Conservation (phyloP, 2,888 invertebrate species). For the Phaedon cochleariae region DNA sequence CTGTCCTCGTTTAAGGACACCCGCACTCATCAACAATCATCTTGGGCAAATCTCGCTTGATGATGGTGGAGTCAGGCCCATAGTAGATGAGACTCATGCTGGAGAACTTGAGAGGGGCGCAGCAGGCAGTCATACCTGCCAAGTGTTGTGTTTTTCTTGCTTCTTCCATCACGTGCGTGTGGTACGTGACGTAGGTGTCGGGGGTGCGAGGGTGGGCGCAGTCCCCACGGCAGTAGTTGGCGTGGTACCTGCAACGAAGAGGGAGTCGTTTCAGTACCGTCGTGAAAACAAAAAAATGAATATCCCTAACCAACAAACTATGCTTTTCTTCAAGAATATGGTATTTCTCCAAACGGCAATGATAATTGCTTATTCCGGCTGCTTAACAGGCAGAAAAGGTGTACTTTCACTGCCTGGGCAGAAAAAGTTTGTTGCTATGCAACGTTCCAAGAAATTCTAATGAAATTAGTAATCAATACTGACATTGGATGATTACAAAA, state of each 20-base stretch:
- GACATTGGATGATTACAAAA: too few relatives aligned
- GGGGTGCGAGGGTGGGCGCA: constrained; percentile 83
- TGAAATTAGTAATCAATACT: too few relatives aligned
- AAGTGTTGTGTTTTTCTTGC: constrained; percentile 79
- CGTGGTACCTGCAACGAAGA: constrained; percentile 77
- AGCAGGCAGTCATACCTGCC: constrained; percentile 88
- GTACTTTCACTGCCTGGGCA: too few relatives aligned
- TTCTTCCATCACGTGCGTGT: constrained; percentile 91
- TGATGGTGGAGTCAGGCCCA: constrained; percentile 88
- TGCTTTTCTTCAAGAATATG: too few relatives aligned
- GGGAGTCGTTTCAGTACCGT: not conserved
- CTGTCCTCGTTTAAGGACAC: constrained; percentile 73
- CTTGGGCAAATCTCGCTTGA: constrained; percentile 92
- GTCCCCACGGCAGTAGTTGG: constrained; percentile 92
- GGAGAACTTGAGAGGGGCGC: constrained; percentile 91
- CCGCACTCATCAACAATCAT: constrained; percentile 97
- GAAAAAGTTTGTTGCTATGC: too few relatives aligned
- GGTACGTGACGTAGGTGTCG: constrained; percentile 85
- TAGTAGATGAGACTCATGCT: constrained; percentile 93
- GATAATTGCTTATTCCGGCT: too few relatives aligned
- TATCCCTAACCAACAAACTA: too few relatives aligned
- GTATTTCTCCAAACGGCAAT: too few relatives aligned
- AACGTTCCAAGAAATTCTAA: too few relatives aligned
- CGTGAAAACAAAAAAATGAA: too few relatives aligned
- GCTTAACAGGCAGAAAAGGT: too few relatives aligned